Evolutionary conservation across 2,797 vertebrate genomes (phyloP).

Genomic region (Chelonia mydas): DNA sequence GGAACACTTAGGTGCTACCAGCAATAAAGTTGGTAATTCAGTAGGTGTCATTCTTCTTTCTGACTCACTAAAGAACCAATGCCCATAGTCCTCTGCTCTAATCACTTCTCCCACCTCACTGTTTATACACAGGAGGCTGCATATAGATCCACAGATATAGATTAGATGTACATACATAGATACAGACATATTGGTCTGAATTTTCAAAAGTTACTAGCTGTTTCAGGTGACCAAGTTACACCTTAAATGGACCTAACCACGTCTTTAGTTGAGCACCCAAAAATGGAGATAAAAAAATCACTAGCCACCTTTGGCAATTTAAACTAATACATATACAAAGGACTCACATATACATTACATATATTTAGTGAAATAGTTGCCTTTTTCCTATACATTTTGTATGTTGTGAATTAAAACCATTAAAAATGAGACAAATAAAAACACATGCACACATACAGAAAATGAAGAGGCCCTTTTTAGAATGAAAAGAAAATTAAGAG

Average conservation of each 20-base stretch:
- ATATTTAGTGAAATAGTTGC: background rate
- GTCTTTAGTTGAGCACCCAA: background rate
- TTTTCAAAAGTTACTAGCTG: slow-evolving; percentile 1
- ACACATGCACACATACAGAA: slow-evolving; percentile 69
- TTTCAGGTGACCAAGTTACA: background rate
- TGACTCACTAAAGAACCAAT: background rate
- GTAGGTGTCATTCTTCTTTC: background rate
- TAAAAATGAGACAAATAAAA: slow-evolving; percentile 60
- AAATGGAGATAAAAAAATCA: background rate
- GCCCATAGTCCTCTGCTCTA: background rate
- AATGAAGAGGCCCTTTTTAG: slow-evolving; percentile 68
- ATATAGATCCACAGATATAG: background rate
- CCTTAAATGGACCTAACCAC: background rate
- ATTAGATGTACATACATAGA: background rate
- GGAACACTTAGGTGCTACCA: background rate
- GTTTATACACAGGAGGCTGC: background rate
- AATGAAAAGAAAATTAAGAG: slow-evolving; percentile 71
- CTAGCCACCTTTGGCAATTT: background rate
- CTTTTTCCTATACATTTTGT: slow-evolving; percentile 36
- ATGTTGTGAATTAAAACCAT: slow-evolving; percentile 33
- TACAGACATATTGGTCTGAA: background rate
- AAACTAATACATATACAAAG: slow-evolving; percentile 5
- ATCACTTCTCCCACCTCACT: background rate
- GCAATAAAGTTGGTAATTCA: background rate
- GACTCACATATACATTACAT: slow-evolving; percentile 17